Evolutionary conservation across 2,113 vertebrate species (phyloP), one percentile per base, ranked within the genome.

Genomic region (Phyllostomus discolor): DNA sequence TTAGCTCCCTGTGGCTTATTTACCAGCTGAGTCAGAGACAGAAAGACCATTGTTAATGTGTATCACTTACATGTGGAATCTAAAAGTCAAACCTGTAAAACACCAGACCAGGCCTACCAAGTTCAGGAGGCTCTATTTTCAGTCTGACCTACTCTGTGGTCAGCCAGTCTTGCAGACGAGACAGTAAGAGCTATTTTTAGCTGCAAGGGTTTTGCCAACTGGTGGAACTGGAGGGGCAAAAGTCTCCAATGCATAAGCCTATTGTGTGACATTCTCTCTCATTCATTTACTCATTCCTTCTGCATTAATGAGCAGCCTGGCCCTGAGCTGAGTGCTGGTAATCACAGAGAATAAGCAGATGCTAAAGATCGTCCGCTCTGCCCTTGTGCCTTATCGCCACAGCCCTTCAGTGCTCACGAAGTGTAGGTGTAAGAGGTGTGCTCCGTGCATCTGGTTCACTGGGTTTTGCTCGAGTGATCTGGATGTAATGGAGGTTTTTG

Each of bases 111-210:
- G 52, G 52, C 43, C 46, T 11, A 52, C 19, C 86, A 82, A 88
- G 41, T 48, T 82, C 82, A 52, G 93, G 69, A 90, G 38, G 28
- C 41, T 72, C 92, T 95, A 87, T 97, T 95, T 87, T 88, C 91
- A 95, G 80, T 38, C 43, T 26, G 11, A 54, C 9, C 57, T 26
- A 8, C 70, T 62, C 70, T 54, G 28, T 9, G 26, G 59, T 26
- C 48, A 43, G 41, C 46, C 79, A 59, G 64, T 35, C 62, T 59
- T 93, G 26, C 75, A 90, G 83, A 80, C 59, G 62, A 38, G 10
- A 67, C 3, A 17, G 15, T 15, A 6, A 6, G 72, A 46, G 43
- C 54, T 88, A 90, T 88, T 94, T 96, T 95, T 95, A 97, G 72
- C 88, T 59, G 33, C 54, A 62, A 24, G n/a, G 10, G 33, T 48